Base-by-base conservation (phyloP, 1,140 invertebrate genomes). In the Saccostrea echinata region DNA sequence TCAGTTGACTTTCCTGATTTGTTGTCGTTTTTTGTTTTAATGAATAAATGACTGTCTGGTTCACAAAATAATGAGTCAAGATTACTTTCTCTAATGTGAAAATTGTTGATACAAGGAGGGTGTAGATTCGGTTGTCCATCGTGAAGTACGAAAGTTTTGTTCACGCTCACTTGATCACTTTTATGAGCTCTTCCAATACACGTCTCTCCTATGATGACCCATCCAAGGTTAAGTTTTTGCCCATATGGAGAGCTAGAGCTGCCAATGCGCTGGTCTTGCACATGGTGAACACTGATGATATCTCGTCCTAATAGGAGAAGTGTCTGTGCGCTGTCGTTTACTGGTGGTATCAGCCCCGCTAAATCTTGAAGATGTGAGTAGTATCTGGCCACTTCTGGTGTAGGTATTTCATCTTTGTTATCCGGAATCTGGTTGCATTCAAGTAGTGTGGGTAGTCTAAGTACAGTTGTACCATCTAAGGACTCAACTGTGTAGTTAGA, bases 61-160 rank as follows among this genome's bases (percentile, higher is more conserved):
- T 64, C 61, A 64, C 61, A 64, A 24, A 33, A 43, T 6, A 43
- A 43, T 6, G 35, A 43, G 35, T 84, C 13, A 24, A 84, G 35
- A 24, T 52, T 84, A 55, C 82, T 84, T 27, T 84, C 82, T 43
- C 43, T 51, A 52, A 81, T 24, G 84, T 18, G 92, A 93, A 51
- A 71, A 64, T 51, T 88, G 91, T 35, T 88, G 3, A 64, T 52
- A 88, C 52, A 35, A 43, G 43, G 33, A 35, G 0, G 43, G 27
- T 33, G 57, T n/a, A 85, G 82, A 13, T 2, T 52, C 2, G 30
- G 21, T 30, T 82, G 82, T 76, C 53, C 61, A 88, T 87, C 24
- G 24, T 43, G 71, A 33, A 80, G 11, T 80, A 80, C 24, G 71
- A 80, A 80, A 43, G 71, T 80, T 13, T 80, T 80, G 71, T 80